Evolutionary conservation across 2,888 invertebrate genomes (phyloP), one percentile per base, ranked within the genome.

Genomic region (Tinea trinotella): DNA sequence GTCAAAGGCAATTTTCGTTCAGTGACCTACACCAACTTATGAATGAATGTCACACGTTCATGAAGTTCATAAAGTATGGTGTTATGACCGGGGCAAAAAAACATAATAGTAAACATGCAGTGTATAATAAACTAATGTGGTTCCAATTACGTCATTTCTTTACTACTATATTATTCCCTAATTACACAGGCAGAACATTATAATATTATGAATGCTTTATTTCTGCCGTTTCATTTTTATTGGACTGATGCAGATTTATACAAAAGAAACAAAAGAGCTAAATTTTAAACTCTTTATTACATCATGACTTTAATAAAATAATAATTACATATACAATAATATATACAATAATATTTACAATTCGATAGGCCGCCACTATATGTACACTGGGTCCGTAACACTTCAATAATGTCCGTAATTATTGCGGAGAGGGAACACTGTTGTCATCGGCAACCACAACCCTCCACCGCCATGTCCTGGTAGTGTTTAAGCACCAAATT

Each of bases 401-500:
- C 76, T 76, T 50, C 81, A 82, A 79, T 80, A 73, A 12, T 69
- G 78, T 79, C 77, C 24, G 67, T 71, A 70, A 70, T 58, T 65
- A 55, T 58, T 13, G 50, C 44, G 19, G 54, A 63, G 63, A 63
- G 67, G 67, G 6, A 52, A 61, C 61, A 71, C 79, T 77, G 74
- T 76, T 73, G 81, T 90, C 90, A 98, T 89, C 97, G 95, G 88
- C 99, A 99, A 56, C 99, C 99, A 81, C 99, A 99, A 56, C 97
- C 97, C 65, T 95, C 92, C 60, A 99, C 99, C 66, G 96, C 93
- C 99, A 99, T 99, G 80, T 99, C 98, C 86, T 97, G 95, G 87
- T 99, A 99, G 87, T 96, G 98, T 87, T 99, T 99, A 68, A 99
- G 90, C 75, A 98, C 96, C 70, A 98, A 97, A 85, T 95, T 96